Evolutionary conservation across 2,797 vertebrate genomes (phyloP).

Genomic region (Danionella dracula): DNA sequence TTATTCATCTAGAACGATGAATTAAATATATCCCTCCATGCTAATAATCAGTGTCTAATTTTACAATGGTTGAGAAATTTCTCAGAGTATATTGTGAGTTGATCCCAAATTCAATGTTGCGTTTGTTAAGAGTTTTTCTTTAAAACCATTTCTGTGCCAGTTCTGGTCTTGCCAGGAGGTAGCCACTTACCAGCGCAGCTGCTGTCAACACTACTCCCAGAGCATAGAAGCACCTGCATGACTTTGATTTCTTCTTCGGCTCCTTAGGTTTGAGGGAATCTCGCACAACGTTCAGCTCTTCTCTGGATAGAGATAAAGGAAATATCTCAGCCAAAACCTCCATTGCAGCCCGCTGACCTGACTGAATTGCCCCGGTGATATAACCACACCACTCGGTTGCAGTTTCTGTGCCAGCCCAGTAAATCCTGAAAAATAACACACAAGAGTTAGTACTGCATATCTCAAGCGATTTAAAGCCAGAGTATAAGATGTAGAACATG

Average conservation of each 20-base stretch:
- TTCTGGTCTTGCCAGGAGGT: constrained; percentile 43
- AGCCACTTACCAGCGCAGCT: constrained; percentile 38
- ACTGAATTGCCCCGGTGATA: constrained; percentile 67
- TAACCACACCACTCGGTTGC: constrained; percentile 71
- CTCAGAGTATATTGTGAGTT: too few species aligned
- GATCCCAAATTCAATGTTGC: not conserved
- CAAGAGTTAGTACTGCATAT: too few species aligned
- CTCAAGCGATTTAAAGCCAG: too few species aligned
- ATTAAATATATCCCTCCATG: too few species aligned
- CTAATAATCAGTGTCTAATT: too few species aligned
- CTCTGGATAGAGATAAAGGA: constrained; percentile 50
- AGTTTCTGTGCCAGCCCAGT: constrained; percentile 73
- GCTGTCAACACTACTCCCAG: constrained; percentile 34
- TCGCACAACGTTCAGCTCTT: constrained; percentile 47
- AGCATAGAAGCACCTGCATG: not conserved
- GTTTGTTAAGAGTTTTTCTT: not conserved
- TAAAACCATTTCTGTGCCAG: constrained; percentile 18
- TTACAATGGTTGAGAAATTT: too few species aligned
- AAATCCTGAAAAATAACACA: constrained; percentile 54
- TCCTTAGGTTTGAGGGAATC: not conserved
- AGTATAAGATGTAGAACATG: too few species aligned
- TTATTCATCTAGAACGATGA: too few species aligned
- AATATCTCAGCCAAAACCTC: constrained; percentile 62
- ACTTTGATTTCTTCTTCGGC: not conserved
- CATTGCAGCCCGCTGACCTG: constrained; percentile 65